A percentile compares a stretch with the other conserved stretches of the same genome.
These are phyloP conservation scores for Oithona nana DNA, from an alignment of 2,888 invertebrate species.

Conservation along the genomic window DNA sequence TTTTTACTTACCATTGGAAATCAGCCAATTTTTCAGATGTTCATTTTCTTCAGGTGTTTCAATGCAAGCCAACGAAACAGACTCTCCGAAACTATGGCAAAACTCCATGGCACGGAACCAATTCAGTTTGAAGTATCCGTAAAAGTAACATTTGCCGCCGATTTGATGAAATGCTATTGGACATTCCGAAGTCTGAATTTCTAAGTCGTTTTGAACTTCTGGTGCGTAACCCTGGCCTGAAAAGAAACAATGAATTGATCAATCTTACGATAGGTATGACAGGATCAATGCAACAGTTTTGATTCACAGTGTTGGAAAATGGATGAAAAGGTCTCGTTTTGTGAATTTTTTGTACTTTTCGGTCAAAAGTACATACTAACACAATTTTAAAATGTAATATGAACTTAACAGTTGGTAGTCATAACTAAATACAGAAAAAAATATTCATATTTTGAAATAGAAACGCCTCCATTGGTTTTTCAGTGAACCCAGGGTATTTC, in stretches of 20 bases:
- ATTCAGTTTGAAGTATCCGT: slow-evolving; percentile 20
- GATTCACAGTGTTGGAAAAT: too few species aligned
- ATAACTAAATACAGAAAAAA: too few species aligned
- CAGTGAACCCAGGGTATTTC: too few species aligned
- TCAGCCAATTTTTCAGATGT: slow-evolving; percentile 19
- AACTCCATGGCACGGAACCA: slow-evolving; percentile 20
- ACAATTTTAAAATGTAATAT: too few species aligned
- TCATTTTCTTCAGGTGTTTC: slow-evolving; percentile 19
- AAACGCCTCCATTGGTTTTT: too few species aligned
- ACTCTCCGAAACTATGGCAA: slow-evolving; percentile 20
- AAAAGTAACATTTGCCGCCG: slow-evolving; percentile 20
- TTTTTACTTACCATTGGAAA: background rate
- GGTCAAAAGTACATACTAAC: too few species aligned
- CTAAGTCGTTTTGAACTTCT: background rate
- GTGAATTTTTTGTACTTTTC: too few species aligned
- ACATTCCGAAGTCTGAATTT: slow-evolving; percentile 10
- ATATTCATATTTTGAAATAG: too few species aligned
- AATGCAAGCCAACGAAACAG: slow-evolving; percentile 20
- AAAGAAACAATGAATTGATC: background rate
- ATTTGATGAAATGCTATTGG: slow-evolving; percentile 20
- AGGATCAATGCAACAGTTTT: too few species aligned
- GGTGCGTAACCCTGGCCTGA: background rate
- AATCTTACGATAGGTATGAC: too few species aligned
- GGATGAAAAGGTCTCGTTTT: too few species aligned
- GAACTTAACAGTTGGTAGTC: too few species aligned